Conservation (phyloP, 2,797 vertebrate genomes). For the Cynodonichthys magdalenae region DNA sequence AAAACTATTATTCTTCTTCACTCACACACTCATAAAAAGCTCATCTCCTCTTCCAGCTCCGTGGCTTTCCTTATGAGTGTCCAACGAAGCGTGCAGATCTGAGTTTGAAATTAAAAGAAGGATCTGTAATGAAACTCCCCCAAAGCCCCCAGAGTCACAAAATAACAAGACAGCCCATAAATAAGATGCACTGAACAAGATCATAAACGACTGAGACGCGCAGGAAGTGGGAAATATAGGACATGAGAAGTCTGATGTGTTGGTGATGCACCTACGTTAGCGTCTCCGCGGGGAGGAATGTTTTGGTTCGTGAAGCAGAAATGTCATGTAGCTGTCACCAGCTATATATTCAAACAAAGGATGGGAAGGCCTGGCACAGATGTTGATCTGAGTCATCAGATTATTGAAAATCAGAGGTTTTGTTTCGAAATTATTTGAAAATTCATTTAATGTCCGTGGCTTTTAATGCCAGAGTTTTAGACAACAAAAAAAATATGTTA, state of each 20-base stretch:
- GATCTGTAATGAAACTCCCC: conserved; percentile 66
- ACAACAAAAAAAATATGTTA: too few species aligned
- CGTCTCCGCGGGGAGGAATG: conserved; percentile 4
- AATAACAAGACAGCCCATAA: conserved; percentile 62
- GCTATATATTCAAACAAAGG: conserved; percentile 38
- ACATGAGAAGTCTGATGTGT: conserved; percentile 16
- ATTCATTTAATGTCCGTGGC: too few species aligned
- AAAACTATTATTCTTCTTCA: conserved; percentile 40
- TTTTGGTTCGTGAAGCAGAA: conserved; percentile 40
- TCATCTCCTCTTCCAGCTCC: conserved; percentile 35
- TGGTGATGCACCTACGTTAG: conserved; percentile 6
- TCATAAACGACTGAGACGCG: conserved; percentile 33
- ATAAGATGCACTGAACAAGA: conserved; percentile 62
- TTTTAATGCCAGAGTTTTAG: too few species aligned
- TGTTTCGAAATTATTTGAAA: conserved; percentile 27
- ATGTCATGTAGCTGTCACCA: conserved; percentile 46
- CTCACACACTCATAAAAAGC: conserved; percentile 27
- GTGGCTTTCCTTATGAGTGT: conserved; percentile 56
- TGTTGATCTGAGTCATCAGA: conserved; percentile 24
- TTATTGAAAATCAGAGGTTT: conserved; percentile 52
- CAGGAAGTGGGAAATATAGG: conserved; percentile 47
- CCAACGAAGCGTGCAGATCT: conserved; percentile 66
- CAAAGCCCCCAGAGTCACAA: conserved; percentile 41
- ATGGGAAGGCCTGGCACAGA: conserved; percentile 26
- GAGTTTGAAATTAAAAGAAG: conserved; percentile 63